Conservation (phyloP, 2,797 vertebrate species). For the Bradypus variegatus region DNA sequence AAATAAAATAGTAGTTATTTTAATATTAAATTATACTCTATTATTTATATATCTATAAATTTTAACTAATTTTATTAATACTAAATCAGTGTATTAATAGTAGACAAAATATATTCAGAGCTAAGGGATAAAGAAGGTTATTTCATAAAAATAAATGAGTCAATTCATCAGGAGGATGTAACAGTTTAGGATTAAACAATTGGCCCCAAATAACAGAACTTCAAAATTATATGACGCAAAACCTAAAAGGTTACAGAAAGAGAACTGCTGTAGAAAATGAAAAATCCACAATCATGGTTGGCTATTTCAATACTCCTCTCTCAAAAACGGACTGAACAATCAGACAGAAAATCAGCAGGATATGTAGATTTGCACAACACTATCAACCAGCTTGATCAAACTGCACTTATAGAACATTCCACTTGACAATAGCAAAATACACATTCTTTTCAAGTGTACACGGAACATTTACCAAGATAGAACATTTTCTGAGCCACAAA, state of each 20-base stretch:
- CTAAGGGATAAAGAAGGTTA: background rate
- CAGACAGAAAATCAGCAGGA: background rate
- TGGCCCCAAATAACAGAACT: background rate
- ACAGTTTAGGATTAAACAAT: background rate
- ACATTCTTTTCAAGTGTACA: background rate
- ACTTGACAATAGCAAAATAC: background rate
- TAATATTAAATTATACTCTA: background rate
- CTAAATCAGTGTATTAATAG: background rate
- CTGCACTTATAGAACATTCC: background rate
- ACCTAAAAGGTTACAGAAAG: background rate
- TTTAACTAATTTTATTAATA: background rate
- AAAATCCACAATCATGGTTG: background rate
- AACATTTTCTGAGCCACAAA: background rate
- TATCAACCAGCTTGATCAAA: background rate
- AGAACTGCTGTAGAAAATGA: background rate
- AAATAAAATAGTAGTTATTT: background rate
- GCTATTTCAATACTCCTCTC: background rate
- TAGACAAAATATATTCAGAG: background rate
- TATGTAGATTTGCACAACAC: background rate
- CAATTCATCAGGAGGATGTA: too few species aligned
- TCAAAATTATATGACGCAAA: background rate
- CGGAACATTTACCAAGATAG: background rate
- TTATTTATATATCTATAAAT: background rate
- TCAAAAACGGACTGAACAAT: background rate
- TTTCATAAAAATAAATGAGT: background rate